Conservation (phyloP, 2,797 vertebrate genomes). For the Jordanella pulchra region DNA sequence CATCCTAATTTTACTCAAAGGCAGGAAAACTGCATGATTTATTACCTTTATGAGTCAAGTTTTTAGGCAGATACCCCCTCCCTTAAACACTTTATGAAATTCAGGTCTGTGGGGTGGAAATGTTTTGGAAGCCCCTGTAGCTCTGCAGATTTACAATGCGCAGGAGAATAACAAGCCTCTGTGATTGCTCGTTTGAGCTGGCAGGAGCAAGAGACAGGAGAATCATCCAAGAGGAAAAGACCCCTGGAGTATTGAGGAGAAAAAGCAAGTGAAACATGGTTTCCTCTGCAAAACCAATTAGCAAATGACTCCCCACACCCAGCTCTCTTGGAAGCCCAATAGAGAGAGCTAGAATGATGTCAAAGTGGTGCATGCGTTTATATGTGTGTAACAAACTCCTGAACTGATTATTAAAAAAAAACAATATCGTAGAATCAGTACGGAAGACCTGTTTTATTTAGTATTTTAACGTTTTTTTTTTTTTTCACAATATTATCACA, state of each 20-base stretch:
- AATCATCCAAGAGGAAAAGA: conserved; percentile 75
- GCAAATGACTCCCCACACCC: conserved; percentile 76
- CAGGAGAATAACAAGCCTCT: conserved; percentile 69
- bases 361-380: conserved; percentile 45
- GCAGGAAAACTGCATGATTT: conserved; percentile 23
- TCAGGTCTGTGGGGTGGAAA: conserved; percentile 44
- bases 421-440: too few species aligned
- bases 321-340: conserved; percentile 61
- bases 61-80: conserved; percentile 29
- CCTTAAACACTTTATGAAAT: conserved; percentile 52
- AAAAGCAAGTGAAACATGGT: conserved; percentile 65
- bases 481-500: neutral
- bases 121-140: conserved; percentile 62
- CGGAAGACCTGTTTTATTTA: too few species aligned
- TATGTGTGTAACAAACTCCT: conserved; percentile 48
- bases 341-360: conserved; percentile 58
- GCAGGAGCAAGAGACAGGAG: conserved; percentile 74
- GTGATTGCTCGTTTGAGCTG: conserved; percentile 72
- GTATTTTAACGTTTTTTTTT: too few species aligned
- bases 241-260: conserved; percentile 74
- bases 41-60: conserved; percentile 26
- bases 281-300: conserved; percentile 80
- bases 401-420: conserved; percentile 48
- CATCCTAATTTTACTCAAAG: neutral
- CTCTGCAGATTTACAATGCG: conserved; percentile 55